Conservation (phyloP, 2,113 vertebrate genomes). For the Fregata magnificens region DNA sequence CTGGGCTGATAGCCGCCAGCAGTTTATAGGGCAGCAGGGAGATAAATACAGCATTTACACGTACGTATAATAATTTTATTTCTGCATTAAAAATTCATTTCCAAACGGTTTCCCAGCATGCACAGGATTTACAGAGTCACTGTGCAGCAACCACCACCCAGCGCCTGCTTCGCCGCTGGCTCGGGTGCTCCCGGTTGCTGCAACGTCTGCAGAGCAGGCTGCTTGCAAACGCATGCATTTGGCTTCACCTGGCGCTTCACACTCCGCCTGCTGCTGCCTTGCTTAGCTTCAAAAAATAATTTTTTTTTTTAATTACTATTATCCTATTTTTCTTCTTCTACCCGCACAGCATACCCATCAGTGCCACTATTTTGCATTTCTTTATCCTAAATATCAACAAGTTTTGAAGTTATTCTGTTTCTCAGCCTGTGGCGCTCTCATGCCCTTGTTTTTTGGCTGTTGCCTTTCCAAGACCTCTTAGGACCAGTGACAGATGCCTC, state of each 20-base stretch:
- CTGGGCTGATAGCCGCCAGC: neutral
- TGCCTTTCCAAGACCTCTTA: neutral
- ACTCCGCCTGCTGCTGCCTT: neutral
- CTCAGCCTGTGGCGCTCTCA: neutral
- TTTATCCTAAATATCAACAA: neutral
- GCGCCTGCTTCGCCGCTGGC: fast-evolving
- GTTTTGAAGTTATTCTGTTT: neutral
- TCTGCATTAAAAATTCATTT: conserved; percentile 44
- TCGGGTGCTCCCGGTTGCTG: fast-evolving
- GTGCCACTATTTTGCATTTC: neutral
- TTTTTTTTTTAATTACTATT: neutral
- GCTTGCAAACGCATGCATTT: fast-evolving
- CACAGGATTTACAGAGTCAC: neutral
- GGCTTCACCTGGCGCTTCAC: neutral
- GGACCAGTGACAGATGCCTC: neutral
- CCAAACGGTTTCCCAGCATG: neutral
- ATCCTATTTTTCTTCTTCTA: neutral
- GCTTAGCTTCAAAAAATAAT: neutral
- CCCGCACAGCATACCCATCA: neutral
- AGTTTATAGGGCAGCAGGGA: neutral
- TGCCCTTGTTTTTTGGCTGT: neutral
- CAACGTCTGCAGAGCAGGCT: neutral
- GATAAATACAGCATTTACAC: conserved; percentile 34
- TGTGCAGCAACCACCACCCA: neutral
- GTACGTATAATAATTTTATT: neutral